Evolutionary conservation across 2,888 invertebrate species (phyloP).

Genomic region (Agriotes lineatus): DNA sequence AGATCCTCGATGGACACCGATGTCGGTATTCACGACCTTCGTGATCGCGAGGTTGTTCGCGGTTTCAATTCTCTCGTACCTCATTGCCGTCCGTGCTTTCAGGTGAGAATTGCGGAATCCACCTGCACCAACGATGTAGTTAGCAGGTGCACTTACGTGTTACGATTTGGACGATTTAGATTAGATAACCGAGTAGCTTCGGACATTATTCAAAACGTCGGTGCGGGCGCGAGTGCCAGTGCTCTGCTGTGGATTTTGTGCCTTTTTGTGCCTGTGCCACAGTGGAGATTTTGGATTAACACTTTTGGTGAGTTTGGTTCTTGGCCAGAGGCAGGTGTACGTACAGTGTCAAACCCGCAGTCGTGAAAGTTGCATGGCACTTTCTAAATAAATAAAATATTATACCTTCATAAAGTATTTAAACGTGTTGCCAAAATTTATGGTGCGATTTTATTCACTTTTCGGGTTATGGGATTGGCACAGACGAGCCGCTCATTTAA

Average conservation of each 20-base stretch:
- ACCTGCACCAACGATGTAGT: conserved; percentile 28
- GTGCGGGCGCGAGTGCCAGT: not conserved
- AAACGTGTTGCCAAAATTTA: conserved; percentile 14
- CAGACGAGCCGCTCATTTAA: not conserved
- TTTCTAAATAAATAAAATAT: conserved; percentile 43
- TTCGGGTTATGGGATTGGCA: conserved; percentile 4
- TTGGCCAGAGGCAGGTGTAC: not conserved
- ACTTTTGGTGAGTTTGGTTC: conserved; percentile 11
- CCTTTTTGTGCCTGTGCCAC: not conserved
- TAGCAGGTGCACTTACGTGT: conserved; percentile 23
- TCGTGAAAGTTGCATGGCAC: conserved; percentile 36
- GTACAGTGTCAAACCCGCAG: conserved; percentile 19
- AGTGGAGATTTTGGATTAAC: conserved; percentile 5
- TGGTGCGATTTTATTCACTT: not conserved
- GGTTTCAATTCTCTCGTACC: conserved; percentile 15
- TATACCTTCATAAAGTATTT: conserved; percentile 8
- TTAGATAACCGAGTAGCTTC: conserved; percentile 13
- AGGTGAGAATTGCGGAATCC: conserved; percentile 34
- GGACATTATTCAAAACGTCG: not conserved
- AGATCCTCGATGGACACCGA: conserved; percentile 34
- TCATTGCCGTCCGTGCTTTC: conserved; percentile 30
- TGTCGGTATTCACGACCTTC: conserved; percentile 28
- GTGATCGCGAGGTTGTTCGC: conserved; percentile 34
- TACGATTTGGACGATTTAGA: conserved; percentile 18
- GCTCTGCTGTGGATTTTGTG: not conserved